Percentiles rank a stretch among this genome's conserved stretches.
Evolutionary conservation across 2,113 vertebrate genomes (phyloP).

Genomic region (Agapornis roseicollis): DNA sequence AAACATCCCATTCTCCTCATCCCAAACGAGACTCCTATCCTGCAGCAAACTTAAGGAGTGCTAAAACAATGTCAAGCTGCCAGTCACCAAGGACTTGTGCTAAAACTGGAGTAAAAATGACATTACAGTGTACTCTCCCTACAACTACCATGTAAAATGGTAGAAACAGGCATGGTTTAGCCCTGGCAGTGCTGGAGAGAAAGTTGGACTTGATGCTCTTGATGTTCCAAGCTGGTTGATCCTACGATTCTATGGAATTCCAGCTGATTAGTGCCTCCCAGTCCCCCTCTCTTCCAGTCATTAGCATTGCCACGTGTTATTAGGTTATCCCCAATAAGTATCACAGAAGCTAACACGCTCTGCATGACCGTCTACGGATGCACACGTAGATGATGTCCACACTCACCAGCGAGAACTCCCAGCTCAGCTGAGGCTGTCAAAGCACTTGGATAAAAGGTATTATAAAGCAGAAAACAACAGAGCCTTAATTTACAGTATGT

Average conservation of each 20-base stretch:
- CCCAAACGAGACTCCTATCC: not conserved
- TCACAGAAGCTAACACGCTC: constrained; percentile 14
- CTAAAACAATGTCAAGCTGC: not conserved
- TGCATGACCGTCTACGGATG: not conserved
- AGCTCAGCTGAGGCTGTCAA: constrained; percentile 58
- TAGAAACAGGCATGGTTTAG: too few relatives aligned
- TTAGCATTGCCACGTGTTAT: constrained; percentile 41
- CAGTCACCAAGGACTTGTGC: not conserved
- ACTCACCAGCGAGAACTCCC: constrained; percentile 77
- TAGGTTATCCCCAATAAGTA: constrained; percentile 77
- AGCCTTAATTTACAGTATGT: not conserved
- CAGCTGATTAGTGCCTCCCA: not conserved
- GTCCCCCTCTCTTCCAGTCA: not conserved
- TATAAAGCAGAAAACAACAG: constrained; percentile 19
- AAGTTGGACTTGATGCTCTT: not conserved
- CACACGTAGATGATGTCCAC: constrained; percentile 50
- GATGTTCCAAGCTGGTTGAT: not conserved
- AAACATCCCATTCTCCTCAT: not conserved
- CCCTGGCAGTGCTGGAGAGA: too few relatives aligned
- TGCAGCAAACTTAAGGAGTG: not conserved
- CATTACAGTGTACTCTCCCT: not conserved
- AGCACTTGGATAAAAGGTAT: constrained; percentile 51
- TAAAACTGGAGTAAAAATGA: not conserved
- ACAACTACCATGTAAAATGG: not conserved
- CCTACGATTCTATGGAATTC: not conserved